phyloP scores from a whole-genome alignment of 2,888 invertebrate genomes.

The Eupsilia transversa region DNA sequence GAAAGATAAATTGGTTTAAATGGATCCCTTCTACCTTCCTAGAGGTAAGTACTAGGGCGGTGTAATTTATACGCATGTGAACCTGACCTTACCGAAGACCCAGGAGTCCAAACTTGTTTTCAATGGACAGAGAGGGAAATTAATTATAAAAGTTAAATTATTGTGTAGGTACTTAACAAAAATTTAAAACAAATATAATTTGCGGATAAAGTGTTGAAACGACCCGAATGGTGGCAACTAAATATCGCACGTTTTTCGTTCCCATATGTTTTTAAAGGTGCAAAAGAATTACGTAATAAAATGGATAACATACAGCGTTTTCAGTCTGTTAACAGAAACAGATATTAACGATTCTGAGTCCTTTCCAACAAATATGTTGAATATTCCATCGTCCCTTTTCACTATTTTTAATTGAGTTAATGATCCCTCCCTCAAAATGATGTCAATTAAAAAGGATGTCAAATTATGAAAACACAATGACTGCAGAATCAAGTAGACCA shows the following conservation, averaged over 20 bases:
- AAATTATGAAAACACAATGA: not conserved
- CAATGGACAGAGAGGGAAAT: not conserved
- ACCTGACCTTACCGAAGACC: conserved; percentile 12
- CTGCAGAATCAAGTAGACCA: not conserved
- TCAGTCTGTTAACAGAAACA: not conserved
- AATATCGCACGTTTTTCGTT: not conserved
- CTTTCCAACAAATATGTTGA: not conserved
- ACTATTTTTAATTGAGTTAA: not conserved
- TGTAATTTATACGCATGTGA: conserved; percentile 62
- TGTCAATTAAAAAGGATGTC: not conserved
- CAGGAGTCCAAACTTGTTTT: conserved; percentile 16
- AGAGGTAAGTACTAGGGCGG: conserved; percentile 50
- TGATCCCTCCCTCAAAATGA: not conserved
- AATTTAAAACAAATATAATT: not conserved
- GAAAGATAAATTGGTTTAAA: conserved; percentile 80
- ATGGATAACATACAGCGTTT: not conserved
- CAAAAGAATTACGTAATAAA: not conserved
- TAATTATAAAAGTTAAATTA: conserved; percentile 4
- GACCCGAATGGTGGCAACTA: not conserved
- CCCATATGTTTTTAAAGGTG: not conserved
- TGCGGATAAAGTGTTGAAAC: not conserved
- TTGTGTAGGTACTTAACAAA: not conserved
- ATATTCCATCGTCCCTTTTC: not conserved
- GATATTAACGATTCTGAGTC: not conserved
- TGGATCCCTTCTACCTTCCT: conserved; percentile 66